Percentiles rank a stretch among this genome's conserved stretches.
These are phyloP conservation scores for Cheilosia impressa DNA, from an alignment of 2,888 invertebrate genomes.

Conservation along the genomic window DNA sequence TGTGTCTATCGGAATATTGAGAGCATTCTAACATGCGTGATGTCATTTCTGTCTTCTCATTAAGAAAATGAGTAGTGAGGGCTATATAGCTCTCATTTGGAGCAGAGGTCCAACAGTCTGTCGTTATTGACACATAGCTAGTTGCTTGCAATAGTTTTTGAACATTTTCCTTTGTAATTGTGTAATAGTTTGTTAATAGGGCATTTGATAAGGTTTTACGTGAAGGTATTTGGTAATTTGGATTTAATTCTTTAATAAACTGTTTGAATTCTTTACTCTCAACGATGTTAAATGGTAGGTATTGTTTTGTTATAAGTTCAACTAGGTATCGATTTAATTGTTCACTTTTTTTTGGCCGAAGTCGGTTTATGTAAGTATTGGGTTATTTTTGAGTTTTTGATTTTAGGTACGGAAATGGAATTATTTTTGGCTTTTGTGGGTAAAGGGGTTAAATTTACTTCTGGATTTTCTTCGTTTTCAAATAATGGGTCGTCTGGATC, in stretches of 20 bases:
- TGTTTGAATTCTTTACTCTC: constrained; percentile 32
- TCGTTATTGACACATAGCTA: too few species aligned
- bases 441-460: not conserved
- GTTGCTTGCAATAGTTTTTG: not conserved
- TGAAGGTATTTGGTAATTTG: constrained; percentile 4
- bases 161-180: not conserved
- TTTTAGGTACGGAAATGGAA: not conserved
- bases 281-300: constrained; percentile 2
- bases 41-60: constrained; percentile 4
- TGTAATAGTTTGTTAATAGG: constrained; percentile 9
- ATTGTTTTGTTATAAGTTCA: constrained; percentile 16
- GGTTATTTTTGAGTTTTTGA: constrained; percentile 11
- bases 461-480: not conserved
- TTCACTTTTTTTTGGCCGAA: not conserved
- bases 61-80: constrained; percentile 28
- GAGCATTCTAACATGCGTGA: not conserved
- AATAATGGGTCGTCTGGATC: not conserved
- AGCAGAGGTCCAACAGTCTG: constrained; percentile 14
- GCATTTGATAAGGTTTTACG: not conserved
- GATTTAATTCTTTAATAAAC: constrained; percentile 18
- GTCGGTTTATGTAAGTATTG: constrained; percentile 14
- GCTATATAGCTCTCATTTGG: constrained; percentile 9
- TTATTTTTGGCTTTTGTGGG: not conserved
- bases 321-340: constrained; percentile 1
- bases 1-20: too few species aligned